Conservation (phyloP, 2,888 invertebrate species). For the Phyllotreta cruciferae region DNA sequence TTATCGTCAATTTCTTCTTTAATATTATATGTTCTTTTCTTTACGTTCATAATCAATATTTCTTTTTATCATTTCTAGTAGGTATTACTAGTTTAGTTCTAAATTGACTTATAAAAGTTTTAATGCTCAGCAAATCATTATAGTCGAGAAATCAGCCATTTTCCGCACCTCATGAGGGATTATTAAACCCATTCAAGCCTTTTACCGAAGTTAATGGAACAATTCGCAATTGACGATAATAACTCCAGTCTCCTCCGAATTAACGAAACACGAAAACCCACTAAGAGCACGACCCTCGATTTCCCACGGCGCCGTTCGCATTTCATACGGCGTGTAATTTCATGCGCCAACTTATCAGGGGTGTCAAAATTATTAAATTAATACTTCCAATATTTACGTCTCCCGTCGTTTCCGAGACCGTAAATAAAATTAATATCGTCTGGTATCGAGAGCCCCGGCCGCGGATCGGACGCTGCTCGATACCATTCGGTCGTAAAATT, state of each 20-base stretch:
- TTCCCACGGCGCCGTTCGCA: constrained; percentile 7
- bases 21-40: background rate
- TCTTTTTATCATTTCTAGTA: constrained; percentile 17
- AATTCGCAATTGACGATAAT: too few species aligned
- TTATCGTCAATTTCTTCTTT: constrained; percentile 17
- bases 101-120: too few species aligned
- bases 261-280: too few species aligned
- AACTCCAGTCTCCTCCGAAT: too few species aligned
- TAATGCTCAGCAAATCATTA: too few species aligned
- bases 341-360: constrained; percentile 26
- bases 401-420: constrained; percentile 33
- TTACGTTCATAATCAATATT: constrained; percentile 28
- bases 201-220: too few species aligned
- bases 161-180: too few species aligned
- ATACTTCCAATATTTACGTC: constrained; percentile 39
- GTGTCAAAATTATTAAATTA: constrained; percentile 38
- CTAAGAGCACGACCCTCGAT: too few species aligned
- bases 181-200: too few species aligned
- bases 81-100: too few species aligned
- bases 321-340: constrained; percentile 1
- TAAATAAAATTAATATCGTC: constrained; percentile 37
- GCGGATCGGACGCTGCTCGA: constrained; percentile 19
- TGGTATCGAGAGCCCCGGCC: constrained; percentile 9
- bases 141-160: too few species aligned
- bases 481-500: constrained; percentile 20